Evolutionary conservation across 1,140 invertebrate species (phyloP), one percentile per base, ranked within the genome.

Genomic region (Babylonia areolata): DNA sequence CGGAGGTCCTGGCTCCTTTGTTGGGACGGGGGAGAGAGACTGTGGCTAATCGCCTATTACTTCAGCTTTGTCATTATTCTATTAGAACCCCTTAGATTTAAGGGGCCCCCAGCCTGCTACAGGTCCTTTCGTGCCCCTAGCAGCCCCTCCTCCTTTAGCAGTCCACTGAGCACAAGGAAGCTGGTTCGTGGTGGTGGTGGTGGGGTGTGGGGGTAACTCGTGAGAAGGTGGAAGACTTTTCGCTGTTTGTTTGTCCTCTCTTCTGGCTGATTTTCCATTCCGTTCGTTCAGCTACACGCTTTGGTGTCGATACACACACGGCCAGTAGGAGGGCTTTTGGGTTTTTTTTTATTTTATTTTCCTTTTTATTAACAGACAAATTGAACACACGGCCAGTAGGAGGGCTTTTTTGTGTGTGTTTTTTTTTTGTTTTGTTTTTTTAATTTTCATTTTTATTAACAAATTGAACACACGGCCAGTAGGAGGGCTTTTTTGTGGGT

Each of bases 21-120:
- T 64, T 64, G 58, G 15, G n/a, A n/a, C n/a, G 58, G 12, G 58
- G 28, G 58, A 64, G 46, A 51, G 46, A n/a, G 58, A 20, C 23
- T 64, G 58, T 64, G 58, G 58, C 28, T 64, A 64, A 64, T 64
- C 58, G 58, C 58, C 58, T 64, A 64, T 64, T 64, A 64, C 58
- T 64, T 23, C 58, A 64, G 58, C 58, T 64, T 23, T 64, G 58
- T 64, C 58, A 64, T 64, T 64, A 64, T 64, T 64, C 58, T n/a
- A 64, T 64, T 64, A 64, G 58, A 64, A 64, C 5, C 58, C 58
- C 58, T n/a, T 2, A 64, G 58, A 23, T 23, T 64, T 23, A 64
- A 64, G 23, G 9, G 58, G 58, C 20, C 20, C 28, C 28, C 17
- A 64, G 5, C 15, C 58, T 23, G 58, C 28, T 23, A 28, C 5